Evolutionary conservation across 2,797 vertebrate genomes (phyloP).

Genomic region (Rostrhamus sociabilis): DNA sequence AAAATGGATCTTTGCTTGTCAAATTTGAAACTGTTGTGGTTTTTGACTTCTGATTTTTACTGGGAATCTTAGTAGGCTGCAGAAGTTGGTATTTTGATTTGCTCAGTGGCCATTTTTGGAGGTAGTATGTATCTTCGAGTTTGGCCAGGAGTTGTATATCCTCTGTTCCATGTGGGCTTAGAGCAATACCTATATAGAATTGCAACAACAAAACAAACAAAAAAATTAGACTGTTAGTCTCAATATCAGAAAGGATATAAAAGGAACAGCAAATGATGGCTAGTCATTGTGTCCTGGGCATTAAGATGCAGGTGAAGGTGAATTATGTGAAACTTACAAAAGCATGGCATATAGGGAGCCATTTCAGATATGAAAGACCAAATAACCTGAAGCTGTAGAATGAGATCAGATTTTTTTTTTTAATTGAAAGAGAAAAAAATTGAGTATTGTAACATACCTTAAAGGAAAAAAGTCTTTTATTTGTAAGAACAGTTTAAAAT

Average conservation of each 20-base stretch:
- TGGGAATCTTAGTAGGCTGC: not conserved
- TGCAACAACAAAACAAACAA: not conserved
- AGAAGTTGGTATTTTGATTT: not conserved
- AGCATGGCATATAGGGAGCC: not conserved
- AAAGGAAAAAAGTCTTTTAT: not conserved
- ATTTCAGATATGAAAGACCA: not conserved
- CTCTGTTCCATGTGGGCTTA: not conserved
- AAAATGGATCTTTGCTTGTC: not conserved
- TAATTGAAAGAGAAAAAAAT: not conserved
- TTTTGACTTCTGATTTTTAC: not conserved
- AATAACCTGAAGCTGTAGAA: not conserved
- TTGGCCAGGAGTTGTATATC: not conserved
- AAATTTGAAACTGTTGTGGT: not conserved
- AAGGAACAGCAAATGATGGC: not conserved
- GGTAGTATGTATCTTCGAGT: not conserved
- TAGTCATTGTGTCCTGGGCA: not conserved
- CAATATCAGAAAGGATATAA: not conserved
- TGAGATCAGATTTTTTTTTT: not conserved
- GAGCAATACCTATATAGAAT: not conserved
- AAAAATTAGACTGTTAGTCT: not conserved
- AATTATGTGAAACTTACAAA: not conserved
- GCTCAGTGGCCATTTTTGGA: not conserved
- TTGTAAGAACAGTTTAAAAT: not conserved
- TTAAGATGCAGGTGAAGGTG: not conserved
- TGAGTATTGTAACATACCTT: not conserved